phyloP scores from a whole-genome alignment of 2,113 vertebrate genomes.

The Pipra filicauda region DNA sequence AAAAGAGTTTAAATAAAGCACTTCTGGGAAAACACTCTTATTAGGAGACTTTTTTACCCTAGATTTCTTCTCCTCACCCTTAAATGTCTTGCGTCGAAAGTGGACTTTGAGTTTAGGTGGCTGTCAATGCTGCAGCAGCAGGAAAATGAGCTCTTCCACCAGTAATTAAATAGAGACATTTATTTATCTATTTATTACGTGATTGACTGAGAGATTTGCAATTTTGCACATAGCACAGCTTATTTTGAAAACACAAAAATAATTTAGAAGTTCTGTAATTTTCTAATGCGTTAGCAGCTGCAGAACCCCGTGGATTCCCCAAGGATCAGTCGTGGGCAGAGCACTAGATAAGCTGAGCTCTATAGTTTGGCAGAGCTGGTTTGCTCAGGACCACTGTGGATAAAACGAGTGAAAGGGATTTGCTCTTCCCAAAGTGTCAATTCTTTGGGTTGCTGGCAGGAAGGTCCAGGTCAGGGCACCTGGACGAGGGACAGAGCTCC shows the following conservation, averaged over 20 bases:
- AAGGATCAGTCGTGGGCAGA: background rate
- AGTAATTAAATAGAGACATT: background rate
- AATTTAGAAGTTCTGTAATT: background rate
- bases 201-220: background rate
- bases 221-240: background rate
- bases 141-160: background rate
- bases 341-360: background rate
- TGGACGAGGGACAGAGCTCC: rapidly evolving
- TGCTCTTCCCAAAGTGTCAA: background rate
- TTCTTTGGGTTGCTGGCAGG: background rate
- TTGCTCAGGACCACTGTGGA: background rate
- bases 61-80: background rate
- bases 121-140: background rate
- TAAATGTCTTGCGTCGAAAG: background rate
- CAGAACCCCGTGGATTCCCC: background rate
- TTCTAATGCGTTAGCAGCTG: rapidly evolving
- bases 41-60: background rate
- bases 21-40: background rate
- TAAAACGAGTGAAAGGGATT: background rate
- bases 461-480: background rate
- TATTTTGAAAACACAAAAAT: background rate
- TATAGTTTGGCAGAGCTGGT: background rate
- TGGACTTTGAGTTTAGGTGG: background rate
- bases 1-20: background rate
- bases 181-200: background rate